Base-by-base conservation (phyloP, 1,140 invertebrate genomes). In the Drosophila baimaii region DNA sequence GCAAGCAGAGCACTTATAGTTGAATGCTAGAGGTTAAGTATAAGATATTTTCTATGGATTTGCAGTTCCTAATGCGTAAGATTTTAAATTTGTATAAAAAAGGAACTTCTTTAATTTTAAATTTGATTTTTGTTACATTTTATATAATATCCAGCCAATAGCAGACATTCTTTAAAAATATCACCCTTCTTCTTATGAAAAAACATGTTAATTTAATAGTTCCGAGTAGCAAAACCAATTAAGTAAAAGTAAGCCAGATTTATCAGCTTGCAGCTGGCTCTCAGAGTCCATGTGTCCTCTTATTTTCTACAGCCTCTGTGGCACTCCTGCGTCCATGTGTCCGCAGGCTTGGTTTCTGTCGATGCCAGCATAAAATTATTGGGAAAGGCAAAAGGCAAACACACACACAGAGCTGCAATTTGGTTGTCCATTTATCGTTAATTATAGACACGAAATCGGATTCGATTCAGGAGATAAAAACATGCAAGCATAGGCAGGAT, bases 371-470 rank as follows among this genome's bases (percentile, higher is more conserved):
- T 33, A 21, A 33, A 37, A 39, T 37, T 17, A 37, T 70, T 39
- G 51, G 31, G 7, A 35, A 44, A 35, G 10, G 10, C 8, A 13
- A 12, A 39, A 17, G 25, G 31, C 43, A 66, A 19, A 44, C 23
- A 41, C 55, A 62, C 49, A 35, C 19, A 35, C 31, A 17, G 2
- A 49, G 5, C 56, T 66, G 56, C 71, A 33, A 33, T 58, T 25
- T 54, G 65, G 46, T 29, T 74, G 58, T 35, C 31, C 66, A 79
- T 88, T 82, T 88, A 46, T 77, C 46, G 33, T 79, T 82, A 79
- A 88, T 86, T 86, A 69, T 66, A 73, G 69, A 69, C 56, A 69
- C 65, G 57, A 54, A 79, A 79, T 69, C 61, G 43, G 57, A 68
- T 79, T 76, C 31, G 51, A 44, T 43, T 44, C 33, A 47, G 55